Base-by-base conservation (phyloP, 2,888 invertebrate species). In the Tethea ocularis region DNA sequence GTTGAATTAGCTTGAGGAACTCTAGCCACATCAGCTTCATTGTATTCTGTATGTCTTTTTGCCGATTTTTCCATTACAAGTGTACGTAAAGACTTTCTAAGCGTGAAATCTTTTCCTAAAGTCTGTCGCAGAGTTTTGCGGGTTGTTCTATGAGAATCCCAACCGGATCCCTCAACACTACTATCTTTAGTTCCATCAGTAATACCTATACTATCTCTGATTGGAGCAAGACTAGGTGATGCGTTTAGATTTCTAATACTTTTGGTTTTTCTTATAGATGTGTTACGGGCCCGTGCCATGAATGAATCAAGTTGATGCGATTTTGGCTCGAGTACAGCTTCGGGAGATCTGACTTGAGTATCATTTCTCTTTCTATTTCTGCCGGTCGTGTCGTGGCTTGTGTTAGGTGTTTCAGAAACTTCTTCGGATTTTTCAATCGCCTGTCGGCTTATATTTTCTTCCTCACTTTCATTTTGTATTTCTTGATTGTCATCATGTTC, bases 91-190 rank as follows among this genome's bases (percentile, higher is more conserved):
- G 92, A 92, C 66, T 91, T 91, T 8, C 91, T 73, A 0, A 83
- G 82, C 1, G 87, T 86, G 54, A 88, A 87, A 62, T 90, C 89
- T 77, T 82, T 86, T 0, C 92, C 92, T 8, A 89, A 87, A 1
- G 92, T 92, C 65, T 87, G 83, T 26, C 92, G 75, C 17, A 92
- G 58, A 0, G 92, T 92, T 77, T 88, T 88, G 33, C 89, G 77
- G 0, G 91, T 89, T 0, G 84, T 86, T 64, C 91, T 84, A 64
- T 92, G 92, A 0, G 92, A 92, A 54, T 92, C 92, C 92, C 92
- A 92, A 0, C 86, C 88, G 0, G 92, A 91, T 1, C 86, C 84
- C 75, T 89, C 89, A 0, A 78, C 85, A 38, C 85, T 90, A 1
- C 89, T 91, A 63, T 85, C 77, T 17, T 23, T 78, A n/a, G 81